phyloP scores from a whole-genome alignment of 2,797 vertebrate genomes.

The Australoheros facetus region DNA sequence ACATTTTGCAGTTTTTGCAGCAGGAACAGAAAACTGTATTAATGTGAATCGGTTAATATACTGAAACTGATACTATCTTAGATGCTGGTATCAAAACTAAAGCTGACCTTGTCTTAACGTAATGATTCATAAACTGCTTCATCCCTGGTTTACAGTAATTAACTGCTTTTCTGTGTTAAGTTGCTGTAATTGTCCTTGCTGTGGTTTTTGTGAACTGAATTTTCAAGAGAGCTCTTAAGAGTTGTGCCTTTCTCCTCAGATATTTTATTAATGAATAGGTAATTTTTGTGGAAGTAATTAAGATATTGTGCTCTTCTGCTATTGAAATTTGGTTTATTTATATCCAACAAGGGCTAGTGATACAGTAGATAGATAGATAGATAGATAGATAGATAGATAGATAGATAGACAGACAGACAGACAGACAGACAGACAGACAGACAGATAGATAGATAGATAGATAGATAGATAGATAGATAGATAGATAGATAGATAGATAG shows the following conservation, averaged over 20 bases:
- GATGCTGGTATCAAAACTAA: not conserved
- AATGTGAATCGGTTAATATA: not conserved
- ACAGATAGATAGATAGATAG: not conserved
- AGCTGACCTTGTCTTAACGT: not conserved
- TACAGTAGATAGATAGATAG: no score
- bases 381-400: not conserved
- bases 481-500: not conserved
- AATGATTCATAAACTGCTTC: not conserved
- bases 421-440: not conserved
- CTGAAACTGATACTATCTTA: not conserved
- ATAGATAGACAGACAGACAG: not conserved
- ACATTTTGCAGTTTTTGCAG: not conserved
- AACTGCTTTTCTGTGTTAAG: constrained; percentile 5
- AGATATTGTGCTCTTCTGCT: not conserved
- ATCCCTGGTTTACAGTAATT: constrained; percentile 4
- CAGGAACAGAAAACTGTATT: not conserved
- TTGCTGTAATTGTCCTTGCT: constrained; percentile 1
- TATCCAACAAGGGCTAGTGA: not conserved
- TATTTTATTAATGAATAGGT: not conserved
- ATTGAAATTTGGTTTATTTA: not conserved
- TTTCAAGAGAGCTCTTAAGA: constrained; percentile 9
- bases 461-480: not conserved
- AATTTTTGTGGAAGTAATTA: not conserved
- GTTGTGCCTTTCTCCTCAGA: not conserved
- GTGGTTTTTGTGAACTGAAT: constrained; percentile 8